Percentiles rank a stretch among this genome's conserved stretches.
Evolutionary conservation across 92 coral and sea anemone genomes (phyloP).

Genomic region (Porites cylindrica): DNA sequence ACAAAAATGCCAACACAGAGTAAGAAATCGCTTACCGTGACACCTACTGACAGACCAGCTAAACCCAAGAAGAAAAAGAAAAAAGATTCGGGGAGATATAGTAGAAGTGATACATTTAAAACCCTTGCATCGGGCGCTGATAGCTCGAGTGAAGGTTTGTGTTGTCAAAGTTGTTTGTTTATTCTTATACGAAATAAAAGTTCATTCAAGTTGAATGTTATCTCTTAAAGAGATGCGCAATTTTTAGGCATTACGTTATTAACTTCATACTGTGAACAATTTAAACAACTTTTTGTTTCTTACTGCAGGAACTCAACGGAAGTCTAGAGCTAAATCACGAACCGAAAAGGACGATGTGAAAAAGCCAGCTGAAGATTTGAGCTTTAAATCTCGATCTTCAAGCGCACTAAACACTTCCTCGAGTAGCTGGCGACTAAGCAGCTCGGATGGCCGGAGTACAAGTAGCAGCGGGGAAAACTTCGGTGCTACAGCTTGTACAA

Average conservation of each 20-base stretch:
- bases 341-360: not conserved
- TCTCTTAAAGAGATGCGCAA: slow-evolving; percentile 21
- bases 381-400: slow-evolving; percentile 24
- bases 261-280: not conserved
- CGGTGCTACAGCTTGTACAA: slow-evolving; percentile 26
- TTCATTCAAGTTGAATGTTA: slow-evolving; percentile 24
- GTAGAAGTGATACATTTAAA: slow-evolving; percentile 13
- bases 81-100: slow-evolving; percentile 50
- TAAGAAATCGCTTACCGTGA: slow-evolving; percentile 63
- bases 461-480: slow-evolving; percentile 79
- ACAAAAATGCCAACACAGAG: slow-evolving; percentile 77
- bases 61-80: slow-evolving; percentile 85
- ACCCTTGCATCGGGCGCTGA: slow-evolving; percentile 69
- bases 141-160: slow-evolving; percentile 83
- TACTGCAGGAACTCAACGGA: slow-evolving; percentile 8
- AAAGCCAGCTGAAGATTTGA: not conserved
- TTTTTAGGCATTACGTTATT: not conserved
- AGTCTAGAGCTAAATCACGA: slow-evolving; percentile 34
- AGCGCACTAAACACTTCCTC: slow-evolving; percentile 34
- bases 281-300: not conserved
- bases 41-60: slow-evolving; percentile 63
- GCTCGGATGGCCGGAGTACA: slow-evolving; percentile 85
- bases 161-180: slow-evolving; percentile 36
- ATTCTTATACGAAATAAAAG: slow-evolving; percentile 6
- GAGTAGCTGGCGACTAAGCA: slow-evolving; percentile 53